Evolutionary conservation across 30 jellyfish, hydroid and myxozoan genomes (phyloP), one percentile per base, ranked within the genome.

Genomic region (Hydra vulgaris): DNA sequence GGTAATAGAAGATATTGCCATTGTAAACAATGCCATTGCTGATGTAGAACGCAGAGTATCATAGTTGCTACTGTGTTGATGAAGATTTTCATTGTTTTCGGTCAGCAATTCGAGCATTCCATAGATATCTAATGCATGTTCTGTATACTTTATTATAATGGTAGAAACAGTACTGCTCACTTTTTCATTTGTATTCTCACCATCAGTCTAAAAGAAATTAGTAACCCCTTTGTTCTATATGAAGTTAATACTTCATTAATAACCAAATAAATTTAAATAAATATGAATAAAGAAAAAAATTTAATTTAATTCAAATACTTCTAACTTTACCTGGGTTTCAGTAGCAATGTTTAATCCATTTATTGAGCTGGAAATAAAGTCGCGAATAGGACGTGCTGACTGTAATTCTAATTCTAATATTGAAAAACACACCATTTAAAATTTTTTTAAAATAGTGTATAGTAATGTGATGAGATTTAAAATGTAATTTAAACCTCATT

Each of bases 21-120:
- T 78, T 24, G 85, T 78, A 25, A 78, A 78, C 77, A 78, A 22
- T 8, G 55, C 76, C 77, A 78, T 78, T 69, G 68, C 67, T 61
- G 85, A 53, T 20, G 85, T 24, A 22, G 85, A 78, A 21, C 83
- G 83, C 21, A 75, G 18, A 25, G 83, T 75, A 26, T 75, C 83
- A 71, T 22, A 27, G 25, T 78, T 78, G 23, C 68, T 53, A 19
- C n/a, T 61, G 25, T 53, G 77, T 24, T 78, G 85, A 25, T 61
- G 27, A 18, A 78, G 66, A 23, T 78, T 78, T 61, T 78, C 85
- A 25, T 61, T 78, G 85, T 78, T 78, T 78, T 78, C 85, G 55
- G 54, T 12, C 67, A 78, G 68, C 0, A 78, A 18, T n/a, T 78
- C 85, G 3, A 78, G 77, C 85, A 78, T 78, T 24, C 67, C 85